These are phyloP conservation scores for Apodemia mormo DNA, from an alignment of 2,888 invertebrate species.

Conservation along the genomic window DNA sequence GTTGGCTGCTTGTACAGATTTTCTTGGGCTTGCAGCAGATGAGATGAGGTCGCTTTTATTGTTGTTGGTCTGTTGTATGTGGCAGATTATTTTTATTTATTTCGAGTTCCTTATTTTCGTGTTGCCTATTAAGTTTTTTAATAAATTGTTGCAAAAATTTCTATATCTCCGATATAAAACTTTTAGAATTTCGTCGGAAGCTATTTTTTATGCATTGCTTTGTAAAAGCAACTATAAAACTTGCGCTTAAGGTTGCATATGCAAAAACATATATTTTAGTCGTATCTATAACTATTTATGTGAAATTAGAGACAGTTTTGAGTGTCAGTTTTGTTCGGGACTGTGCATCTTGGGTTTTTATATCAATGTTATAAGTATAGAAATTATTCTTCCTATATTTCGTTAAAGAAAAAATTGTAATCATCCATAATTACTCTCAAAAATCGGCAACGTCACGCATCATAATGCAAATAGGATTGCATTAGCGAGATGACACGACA, in stretches of 20 bases:
- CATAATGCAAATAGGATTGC: conserved; percentile 10
- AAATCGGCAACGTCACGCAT: not conserved
- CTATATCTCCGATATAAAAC: not conserved
- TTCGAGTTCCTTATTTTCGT: not conserved
- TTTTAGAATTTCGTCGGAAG: not conserved
- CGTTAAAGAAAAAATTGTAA: not conserved
- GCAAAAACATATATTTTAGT: no score
- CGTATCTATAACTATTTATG: no score
- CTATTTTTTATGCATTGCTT: no score
- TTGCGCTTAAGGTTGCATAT: no score
- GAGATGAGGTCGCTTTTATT: not conserved
- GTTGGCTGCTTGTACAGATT: not conserved
- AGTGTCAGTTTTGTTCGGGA: no score
- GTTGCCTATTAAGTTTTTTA: not conserved
- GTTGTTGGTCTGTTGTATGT: not conserved
- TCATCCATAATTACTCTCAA: not conserved
- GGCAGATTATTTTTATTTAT: not conserved
- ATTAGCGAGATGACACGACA: conserved; percentile 2
- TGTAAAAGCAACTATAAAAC: no score
- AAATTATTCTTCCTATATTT: no score
- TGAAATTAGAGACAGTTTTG: no score
- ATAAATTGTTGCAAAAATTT: not conserved
- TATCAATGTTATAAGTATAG: no score
- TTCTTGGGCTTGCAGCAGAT: not conserved
- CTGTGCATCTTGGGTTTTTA: no score